Base-by-base conservation (phyloP, 2,797 vertebrate genomes). In the Pseudocheirus occidentalis region DNA sequence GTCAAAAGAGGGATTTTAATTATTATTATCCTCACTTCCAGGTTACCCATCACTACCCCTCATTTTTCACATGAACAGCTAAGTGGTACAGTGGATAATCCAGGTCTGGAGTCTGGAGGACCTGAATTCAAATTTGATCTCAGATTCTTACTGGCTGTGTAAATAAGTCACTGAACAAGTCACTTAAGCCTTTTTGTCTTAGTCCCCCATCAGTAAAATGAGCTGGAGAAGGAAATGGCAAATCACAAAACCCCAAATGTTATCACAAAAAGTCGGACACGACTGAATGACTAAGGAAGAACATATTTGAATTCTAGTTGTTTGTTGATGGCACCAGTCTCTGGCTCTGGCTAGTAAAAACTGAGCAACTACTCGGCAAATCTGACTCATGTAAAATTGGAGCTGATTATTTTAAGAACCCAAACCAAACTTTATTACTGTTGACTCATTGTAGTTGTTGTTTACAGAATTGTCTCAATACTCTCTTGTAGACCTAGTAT, bases 391-490 rank as follows among this genome's bases (percentile, higher is more conserved):
- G 53, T 3, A 92, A 95, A 93, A 66, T 6, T 91, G 50, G 92
- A 62, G 59, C 92, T 90, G 81, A 95, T 62, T 93, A 90, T 55
- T 93, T 93, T 53, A 90, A 73, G 21, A 95, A 34, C 21, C 24
- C 54, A 95, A 93, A 94, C 56, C 92, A 93, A 62, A 21, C 87
- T 95, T 73, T 91, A 7, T 29, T 52, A 90, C 92, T 92, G 57
- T 87, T 87, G 91, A 58, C 46, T 53, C 92, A 94, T 90, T 89
- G 1, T 5, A 95, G 93, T 62, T 54, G 66, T 16, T 13, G 66
- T 16, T 13, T 92, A 91, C n/a, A 92, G 57, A 54, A 62, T 28
- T 90, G 31, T 91, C 92, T 95, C n/a, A 92, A 56, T 52, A 59
- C 10, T 54, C 87, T 52, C 57, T 53, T 92, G 13, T 91, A 95